These are phyloP conservation scores for Tridacna gigas DNA, from an alignment of 2,888 invertebrate genomes.

Conservation along the genomic window DNA sequence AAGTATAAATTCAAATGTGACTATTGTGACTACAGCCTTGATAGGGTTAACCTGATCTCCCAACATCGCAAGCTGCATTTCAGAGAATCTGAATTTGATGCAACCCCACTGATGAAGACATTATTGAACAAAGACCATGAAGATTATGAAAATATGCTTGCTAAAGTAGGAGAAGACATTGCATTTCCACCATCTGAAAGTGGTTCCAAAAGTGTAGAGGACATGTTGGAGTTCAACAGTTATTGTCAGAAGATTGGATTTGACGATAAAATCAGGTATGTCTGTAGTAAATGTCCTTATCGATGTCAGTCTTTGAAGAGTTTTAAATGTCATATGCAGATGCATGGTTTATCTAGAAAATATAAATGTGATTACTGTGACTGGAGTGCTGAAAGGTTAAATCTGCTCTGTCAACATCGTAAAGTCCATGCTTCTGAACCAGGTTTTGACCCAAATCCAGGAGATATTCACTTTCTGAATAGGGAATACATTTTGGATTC, in stretches of 20 bases:
- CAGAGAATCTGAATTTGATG: conserved; percentile 68
- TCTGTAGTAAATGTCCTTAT: conserved; percentile 77
- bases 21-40: conserved; percentile 70
- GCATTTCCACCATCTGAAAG: conserved; percentile 54
- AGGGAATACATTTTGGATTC: conserved; percentile 74
- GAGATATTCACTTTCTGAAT: conserved; percentile 76
- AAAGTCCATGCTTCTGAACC: conserved; percentile 74
- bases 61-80: conserved; percentile 74
- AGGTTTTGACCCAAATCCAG: conserved; percentile 69
- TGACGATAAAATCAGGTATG: conserved; percentile 69
- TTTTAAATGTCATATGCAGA: conserved; percentile 76
- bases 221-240: conserved; percentile 34
- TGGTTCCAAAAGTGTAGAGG: conserved; percentile 36
- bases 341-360: conserved; percentile 76
- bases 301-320: conserved; percentile 74
- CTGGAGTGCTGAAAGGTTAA: conserved; percentile 80
- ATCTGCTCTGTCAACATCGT: conserved; percentile 79
- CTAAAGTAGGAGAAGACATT: conserved; percentile 55
- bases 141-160: conserved; percentile 46
- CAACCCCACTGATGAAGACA: conserved; percentile 58
- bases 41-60: conserved; percentile 67
- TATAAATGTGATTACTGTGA: conserved; percentile 82
- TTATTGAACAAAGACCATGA: conserved; percentile 66
- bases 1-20: conserved; percentile 69
- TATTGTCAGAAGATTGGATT: conserved; percentile 29